Percentiles rank a stretch among this genome's conserved stretches.
These are phyloP conservation scores for Knipowitschia caucasica DNA, from an alignment of 2,797 vertebrate species.

Conservation along the genomic window DNA sequence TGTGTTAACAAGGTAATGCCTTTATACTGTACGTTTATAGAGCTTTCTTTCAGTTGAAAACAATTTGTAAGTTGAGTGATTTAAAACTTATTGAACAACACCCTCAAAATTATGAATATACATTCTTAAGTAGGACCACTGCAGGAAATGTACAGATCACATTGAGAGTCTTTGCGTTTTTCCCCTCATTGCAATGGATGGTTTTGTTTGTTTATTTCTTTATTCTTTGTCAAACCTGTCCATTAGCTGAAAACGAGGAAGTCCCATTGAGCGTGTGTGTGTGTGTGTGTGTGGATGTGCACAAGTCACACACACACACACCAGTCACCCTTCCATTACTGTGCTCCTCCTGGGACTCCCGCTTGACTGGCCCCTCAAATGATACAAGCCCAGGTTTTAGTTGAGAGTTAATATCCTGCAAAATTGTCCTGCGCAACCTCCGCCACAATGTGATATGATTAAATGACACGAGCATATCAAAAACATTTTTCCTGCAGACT, in stretches of 20 bases:
- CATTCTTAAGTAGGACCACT: not conserved
- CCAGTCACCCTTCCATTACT: conserved; percentile 78
- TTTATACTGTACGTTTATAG: not conserved
- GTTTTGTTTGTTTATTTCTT: conserved; percentile 63
- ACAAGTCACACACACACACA: conserved; percentile 20
- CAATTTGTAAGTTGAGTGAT: not conserved
- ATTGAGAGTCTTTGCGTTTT: conserved; percentile 14
- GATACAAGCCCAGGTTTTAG: conserved; percentile 82
- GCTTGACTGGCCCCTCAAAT: conserved; percentile 84
- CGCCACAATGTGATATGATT: conserved; percentile 80
- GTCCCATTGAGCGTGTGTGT: conserved; percentile 27
- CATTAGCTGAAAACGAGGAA: conserved; percentile 47
- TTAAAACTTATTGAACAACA: no score
- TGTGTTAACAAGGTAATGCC: conserved; percentile 6
- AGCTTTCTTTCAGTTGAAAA: not conserved
- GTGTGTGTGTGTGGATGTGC: conserved; percentile 31
- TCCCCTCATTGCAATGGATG: conserved; percentile 39
- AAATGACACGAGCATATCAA: conserved; percentile 84
- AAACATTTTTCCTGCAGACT: conserved; percentile 81
- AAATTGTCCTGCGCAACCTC: conserved; percentile 80
- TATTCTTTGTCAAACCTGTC: conserved; percentile 69
- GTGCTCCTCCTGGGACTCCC: conserved; percentile 76
- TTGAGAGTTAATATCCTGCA: conserved; percentile 86
- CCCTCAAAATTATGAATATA: not conserved
- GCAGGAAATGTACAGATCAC: not conserved